Percentiles rank a stretch among this genome's conserved stretches.
Conservation (phyloP, 2,113 vertebrate genomes). For the Caloenas nicobarica region DNA sequence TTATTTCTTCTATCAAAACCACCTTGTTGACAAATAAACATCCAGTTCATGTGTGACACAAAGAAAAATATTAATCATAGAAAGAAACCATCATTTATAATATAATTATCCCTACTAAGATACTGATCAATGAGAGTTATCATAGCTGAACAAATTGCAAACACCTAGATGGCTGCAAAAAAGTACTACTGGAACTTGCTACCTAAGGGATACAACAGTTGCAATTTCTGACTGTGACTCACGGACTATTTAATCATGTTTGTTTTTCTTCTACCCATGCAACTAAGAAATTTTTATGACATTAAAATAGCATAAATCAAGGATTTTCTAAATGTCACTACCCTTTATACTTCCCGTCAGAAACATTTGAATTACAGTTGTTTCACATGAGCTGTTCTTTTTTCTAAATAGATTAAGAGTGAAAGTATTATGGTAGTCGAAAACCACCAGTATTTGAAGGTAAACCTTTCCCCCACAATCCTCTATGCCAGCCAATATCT, state of each 20-base stretch:
- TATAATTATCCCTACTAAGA: background rate
- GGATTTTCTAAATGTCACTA: background rate
- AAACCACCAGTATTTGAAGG: background rate
- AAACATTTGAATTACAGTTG: background rate
- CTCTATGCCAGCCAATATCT: background rate
- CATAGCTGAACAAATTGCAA: background rate
- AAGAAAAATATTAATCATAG: background rate
- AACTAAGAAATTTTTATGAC: background rate
- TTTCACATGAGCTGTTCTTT: background rate
- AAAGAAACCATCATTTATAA: background rate
- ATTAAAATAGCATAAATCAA: background rate
- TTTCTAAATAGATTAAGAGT: background rate
- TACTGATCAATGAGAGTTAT: background rate
- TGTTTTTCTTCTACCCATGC: background rate
- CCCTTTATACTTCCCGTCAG: background rate
- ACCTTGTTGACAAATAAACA: background rate
- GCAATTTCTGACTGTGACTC: background rate
- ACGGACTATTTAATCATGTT: background rate
- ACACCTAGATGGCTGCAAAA: background rate
- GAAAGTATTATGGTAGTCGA: background rate
- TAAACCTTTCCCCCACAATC: background rate
- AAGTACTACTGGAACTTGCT: background rate
- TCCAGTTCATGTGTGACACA: background rate
- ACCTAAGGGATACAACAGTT: background rate
- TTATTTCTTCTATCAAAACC: background rate